Evolutionary conservation across 2,888 invertebrate genomes (phyloP), one percentile per base, ranked within the genome.

Genomic region (Drosophila robusta): DNA sequence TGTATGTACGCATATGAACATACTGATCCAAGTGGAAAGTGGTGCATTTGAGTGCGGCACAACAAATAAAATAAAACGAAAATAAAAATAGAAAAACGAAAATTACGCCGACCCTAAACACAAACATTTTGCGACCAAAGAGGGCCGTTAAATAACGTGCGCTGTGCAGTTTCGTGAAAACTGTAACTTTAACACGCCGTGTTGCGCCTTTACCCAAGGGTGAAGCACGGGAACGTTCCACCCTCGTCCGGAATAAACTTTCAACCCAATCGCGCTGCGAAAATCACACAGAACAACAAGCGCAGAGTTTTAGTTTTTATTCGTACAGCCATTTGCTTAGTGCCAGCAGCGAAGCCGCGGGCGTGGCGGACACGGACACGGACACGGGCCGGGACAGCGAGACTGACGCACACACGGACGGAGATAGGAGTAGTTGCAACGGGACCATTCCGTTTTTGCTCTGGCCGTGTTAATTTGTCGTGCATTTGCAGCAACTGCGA

Each of bases 261-360:
- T 62, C 47, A 65, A 51, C 47, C 61, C 67, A 69, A 84, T 63
- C 52, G 69, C 39, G 75, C 61, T 65, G 56, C 47, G 70, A 76
- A 80, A 62, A 87, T 69, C 75, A 69, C 65, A 75, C 66, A 62
- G 62, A 64, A 70, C 56, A 55, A 73, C 32, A 72, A 66, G 66
- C 63, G 73, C 77, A 66, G 80, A 85, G 77, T 82, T 82, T 86
- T 80, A 80, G 84, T 83, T 80, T 80, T 80, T 75, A 63, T 69
- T 74, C 74, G 78, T 58, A 62, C 72, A 57, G 55, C 42, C 55
- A 64, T 74, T 68, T 56, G 69, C 38, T 67, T 49, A 54, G 75
- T 55, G 75, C 32, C 73, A 41, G 50, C 50, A 69, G 75, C 51
- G 54, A 57, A 66, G 69, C 78, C 75, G 75, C 75, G 75, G 74